These are phyloP conservation scores for Ceratotherium simum DNA, from an alignment of 2,113 vertebrate species.

Conservation along the genomic window DNA sequence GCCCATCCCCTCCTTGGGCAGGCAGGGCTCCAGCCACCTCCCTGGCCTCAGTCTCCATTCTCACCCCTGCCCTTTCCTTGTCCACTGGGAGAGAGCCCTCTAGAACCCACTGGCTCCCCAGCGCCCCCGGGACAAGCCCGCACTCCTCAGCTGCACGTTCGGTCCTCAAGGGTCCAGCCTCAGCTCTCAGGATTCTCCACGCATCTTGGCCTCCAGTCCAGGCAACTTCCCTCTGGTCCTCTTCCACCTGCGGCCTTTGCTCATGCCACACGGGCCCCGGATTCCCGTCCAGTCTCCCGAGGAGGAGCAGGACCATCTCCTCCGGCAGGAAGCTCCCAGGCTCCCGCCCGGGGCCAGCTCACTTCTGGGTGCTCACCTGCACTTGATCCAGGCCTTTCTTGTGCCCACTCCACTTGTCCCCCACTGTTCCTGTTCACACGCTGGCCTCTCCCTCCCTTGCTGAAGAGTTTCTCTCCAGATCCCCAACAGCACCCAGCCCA, in stretches of 20 bases:
- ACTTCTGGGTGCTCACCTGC: neutral
- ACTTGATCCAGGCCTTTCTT: accelerated
- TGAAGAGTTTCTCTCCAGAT: too few relatives aligned
- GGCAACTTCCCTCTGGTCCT: too few relatives aligned
- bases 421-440: accelerated
- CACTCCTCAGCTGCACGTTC: accelerated
- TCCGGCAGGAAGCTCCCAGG: neutral
- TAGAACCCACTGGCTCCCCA: neutral
- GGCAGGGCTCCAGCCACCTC: neutral
- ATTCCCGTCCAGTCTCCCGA: accelerated
- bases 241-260: accelerated
- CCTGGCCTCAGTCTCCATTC: neutral
- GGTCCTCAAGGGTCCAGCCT: neutral
- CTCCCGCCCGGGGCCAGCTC: neutral
- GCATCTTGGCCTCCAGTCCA: accelerated
- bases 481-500: neutral
- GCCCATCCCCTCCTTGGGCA: neutral
- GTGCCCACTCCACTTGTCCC: accelerated
- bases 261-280: neutral
- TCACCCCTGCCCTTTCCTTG: neutral
- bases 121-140: accelerated
- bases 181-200: accelerated
- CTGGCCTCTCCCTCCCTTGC: neutral
- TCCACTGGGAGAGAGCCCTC: neutral
- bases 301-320: neutral